Percentiles rank a stretch among this genome's conserved stretches.
These are phyloP conservation scores for Lasiommata megera DNA, from an alignment of 2,888 invertebrate genomes.

Conservation along the genomic window DNA sequence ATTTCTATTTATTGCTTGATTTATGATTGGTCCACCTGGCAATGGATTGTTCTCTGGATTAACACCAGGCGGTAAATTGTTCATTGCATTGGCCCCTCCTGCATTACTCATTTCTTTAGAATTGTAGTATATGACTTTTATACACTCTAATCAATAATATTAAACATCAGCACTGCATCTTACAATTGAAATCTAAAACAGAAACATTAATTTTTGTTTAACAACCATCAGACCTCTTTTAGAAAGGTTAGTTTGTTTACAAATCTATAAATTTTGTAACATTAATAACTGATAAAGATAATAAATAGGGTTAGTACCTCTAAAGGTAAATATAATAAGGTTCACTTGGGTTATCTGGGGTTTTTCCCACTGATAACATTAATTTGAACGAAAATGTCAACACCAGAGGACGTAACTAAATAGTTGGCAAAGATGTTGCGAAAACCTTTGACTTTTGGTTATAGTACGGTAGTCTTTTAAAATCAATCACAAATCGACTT, in stretches of 20 bases:
- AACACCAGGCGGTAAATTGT: slow-evolving; percentile 72
- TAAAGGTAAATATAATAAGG: background rate
- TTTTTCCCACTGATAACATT: slow-evolving; percentile 7
- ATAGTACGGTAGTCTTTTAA: slow-evolving; percentile 28
- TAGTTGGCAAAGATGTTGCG: slow-evolving; percentile 32
- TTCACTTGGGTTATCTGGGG: background rate
- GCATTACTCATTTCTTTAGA: slow-evolving; percentile 57
- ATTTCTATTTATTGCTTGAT: slow-evolving; percentile 74
- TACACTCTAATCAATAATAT: slow-evolving; percentile 6
- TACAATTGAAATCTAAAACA: slow-evolving; percentile 56
- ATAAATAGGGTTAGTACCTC: background rate
- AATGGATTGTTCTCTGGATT: slow-evolving; percentile 77
- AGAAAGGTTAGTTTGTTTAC: no score
- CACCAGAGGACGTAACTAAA: slow-evolving; percentile 48
- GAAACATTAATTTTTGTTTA: background rate
- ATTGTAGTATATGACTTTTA: background rate
- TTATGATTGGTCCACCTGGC: slow-evolving; percentile 80
- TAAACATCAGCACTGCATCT: slow-evolving; percentile 44
- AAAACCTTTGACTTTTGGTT: slow-evolving; percentile 20
- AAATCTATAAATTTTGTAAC: no score
- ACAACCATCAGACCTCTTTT: no score
- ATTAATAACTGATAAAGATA: background rate
- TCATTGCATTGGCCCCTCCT: slow-evolving; percentile 59
- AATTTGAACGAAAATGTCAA: slow-evolving; percentile 52
- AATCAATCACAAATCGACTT: slow-evolving; percentile 38